Evolutionary conservation across 2,888 invertebrate genomes (phyloP), one percentile per base, ranked within the genome.

Genomic region (Drosophila borborema): DNA sequence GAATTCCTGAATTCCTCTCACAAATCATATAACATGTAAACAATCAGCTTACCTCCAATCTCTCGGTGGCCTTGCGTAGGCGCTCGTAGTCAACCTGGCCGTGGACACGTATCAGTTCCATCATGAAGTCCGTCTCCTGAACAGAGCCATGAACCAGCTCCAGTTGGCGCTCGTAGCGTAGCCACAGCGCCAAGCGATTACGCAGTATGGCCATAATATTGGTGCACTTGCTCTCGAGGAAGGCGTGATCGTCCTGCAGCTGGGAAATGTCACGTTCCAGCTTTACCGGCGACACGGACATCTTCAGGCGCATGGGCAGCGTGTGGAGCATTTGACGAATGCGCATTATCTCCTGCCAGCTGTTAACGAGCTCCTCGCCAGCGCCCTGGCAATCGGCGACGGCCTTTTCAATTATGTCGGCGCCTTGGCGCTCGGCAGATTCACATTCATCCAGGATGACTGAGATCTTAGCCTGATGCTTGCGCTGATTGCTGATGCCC

Each of bases 121-220:
- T 96, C 97, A 97, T 97, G 86, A 97, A 97, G 91, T 97, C 97
- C 0, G 97, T 96, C 86, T 97, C 97, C 64, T 97, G 95, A 0
- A 97, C 97, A 0, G 96, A 97, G 59, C 96, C 96, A 74, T 97
- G 96, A 14, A 97, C 97, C 91, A 95, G 90, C 83, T 97, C 97
- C 80, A 97, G 92, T 83, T 97, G 96, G 3, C 95, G 94, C 90
- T 97, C 97, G 91, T 96, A 97, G 31, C 96, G 94, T 64, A 95
- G 94, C 97, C 97, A 97, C 31, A 97, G 93, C 3, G 94, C 94
- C 45, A 96, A 92, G 9, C 96, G 95, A 62, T 95, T 94, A 41
- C 95, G 94, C 34, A 97, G 93, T 3, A 96, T 93, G 1, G 94
- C 94, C 87, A 96, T 94, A 3, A 97, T 94, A 36, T 96, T 95